These are phyloP conservation scores for Hydropsyche betteni DNA, from an alignment of 2,888 invertebrate genomes.

Conservation along the genomic window DNA sequence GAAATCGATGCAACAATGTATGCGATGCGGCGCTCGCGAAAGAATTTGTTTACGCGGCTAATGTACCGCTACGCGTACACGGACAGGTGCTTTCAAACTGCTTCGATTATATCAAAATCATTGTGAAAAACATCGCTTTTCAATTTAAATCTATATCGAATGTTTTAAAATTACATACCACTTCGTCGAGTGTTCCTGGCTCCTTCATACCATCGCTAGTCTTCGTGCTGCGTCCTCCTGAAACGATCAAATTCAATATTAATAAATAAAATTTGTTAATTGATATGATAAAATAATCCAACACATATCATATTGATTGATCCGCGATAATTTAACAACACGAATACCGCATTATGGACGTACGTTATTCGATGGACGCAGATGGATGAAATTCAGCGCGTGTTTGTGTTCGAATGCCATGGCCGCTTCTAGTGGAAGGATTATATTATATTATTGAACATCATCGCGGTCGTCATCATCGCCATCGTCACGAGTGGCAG, in stretches of 20 bases:
- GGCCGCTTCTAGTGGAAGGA: too few species aligned
- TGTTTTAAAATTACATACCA: conserved; percentile 67
- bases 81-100: too few species aligned
- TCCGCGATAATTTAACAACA: too few species aligned
- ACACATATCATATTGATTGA: conserved; percentile 48
- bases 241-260: conserved; percentile 56
- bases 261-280: neutral
- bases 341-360: too few species aligned
- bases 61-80: conserved; percentile 31
- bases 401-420: too few species aligned
- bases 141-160: too few species aligned
- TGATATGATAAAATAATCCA: conserved; percentile 43
- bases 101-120: too few species aligned
- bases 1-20: too few species aligned
- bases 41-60: conserved; percentile 21
- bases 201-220: conserved; percentile 88
- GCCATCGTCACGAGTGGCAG: neutral
- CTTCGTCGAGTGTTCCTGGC: conserved; percentile 84
- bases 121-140: too few species aligned
- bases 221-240: conserved; percentile 75
- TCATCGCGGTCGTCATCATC: neutral
- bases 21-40: neutral
- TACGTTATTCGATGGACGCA: too few species aligned
- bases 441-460: too few species aligned
- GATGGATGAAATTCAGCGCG: too few species aligned